These are phyloP conservation scores for Silurus lanzhouensis DNA, from an alignment of 2,797 vertebrate species.

Conservation along the genomic window DNA sequence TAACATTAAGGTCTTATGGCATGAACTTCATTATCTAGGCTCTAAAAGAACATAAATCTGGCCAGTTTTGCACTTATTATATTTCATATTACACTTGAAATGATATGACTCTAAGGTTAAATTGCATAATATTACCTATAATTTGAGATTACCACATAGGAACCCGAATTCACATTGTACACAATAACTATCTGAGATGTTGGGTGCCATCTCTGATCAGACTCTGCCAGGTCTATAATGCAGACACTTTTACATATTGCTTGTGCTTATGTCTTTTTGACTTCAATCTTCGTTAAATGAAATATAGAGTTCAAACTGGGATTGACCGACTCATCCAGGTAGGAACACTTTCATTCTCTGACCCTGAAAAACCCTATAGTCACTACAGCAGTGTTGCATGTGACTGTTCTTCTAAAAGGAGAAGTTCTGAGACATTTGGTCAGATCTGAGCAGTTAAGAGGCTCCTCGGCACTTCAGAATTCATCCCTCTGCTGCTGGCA, in stretches of 20 bases:
- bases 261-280: neutral
- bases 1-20: neutral
- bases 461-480: conserved; percentile 6
- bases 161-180: neutral
- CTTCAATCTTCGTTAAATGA: neutral
- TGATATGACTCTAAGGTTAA: neutral
- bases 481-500: conserved; percentile 8
- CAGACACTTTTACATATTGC: neutral
- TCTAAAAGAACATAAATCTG: neutral
- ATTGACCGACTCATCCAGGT: neutral
- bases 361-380: neutral
- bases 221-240: neutral
- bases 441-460: neutral
- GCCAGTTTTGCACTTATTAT: neutral
- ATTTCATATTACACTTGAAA: neutral
- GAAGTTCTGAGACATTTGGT: conserved; percentile 13
- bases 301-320: neutral
- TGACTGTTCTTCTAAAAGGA: neutral
- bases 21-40: neutral
- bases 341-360: neutral
- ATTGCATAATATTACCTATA: neutral
- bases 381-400: neutral
- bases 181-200: neutral
- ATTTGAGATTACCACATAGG: neutral
- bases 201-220: neutral